Evolutionary conservation across 2,888 invertebrate genomes (phyloP), one percentile per base, ranked within the genome.

Genomic region (Lysandra coridon): DNA sequence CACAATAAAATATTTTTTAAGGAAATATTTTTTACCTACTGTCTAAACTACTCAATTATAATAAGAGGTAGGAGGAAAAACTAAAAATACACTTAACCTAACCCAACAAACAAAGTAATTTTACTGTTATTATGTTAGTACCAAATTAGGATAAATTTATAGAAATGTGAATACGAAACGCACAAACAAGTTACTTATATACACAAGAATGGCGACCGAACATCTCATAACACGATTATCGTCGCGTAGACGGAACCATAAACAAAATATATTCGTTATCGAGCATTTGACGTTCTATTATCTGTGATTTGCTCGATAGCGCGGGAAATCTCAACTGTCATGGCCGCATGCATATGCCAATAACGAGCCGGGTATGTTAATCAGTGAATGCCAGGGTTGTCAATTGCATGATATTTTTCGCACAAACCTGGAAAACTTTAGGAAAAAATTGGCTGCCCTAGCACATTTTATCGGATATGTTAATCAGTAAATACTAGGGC

Each of bases 261-360:
- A 33, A 76, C 76, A 53, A 75, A 75, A 76, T 53, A 76, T 57
- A 76, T 76, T 76, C 76, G 76, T 37, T 76, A 44, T 75, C 12
- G 57, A 53, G 57, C 76, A 57, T 33, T 57, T 57, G 76, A 76
- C 76, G 76, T 53, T 76, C 53, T 76, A 76, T 76, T 76, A 76
- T 76, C 57, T 76, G 76, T 76, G 76, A 76, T 76, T 76, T 76
- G 76, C 76, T 76, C 76, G 33, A 76, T 57, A 57, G 76, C 76
- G 57, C 76, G 76, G 76, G 53, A 76, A 76, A 76, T 30, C 49
- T 57, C 57, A 30, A 30, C 76, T 76, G 76, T 76, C 76, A 76
- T 76, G 57, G 76, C 75, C 49, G 53, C 76, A 76, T 76, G 57
- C 76, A 76, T 76, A 57, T 76, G 76, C 53, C 53, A 53, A 76